Conservation (phyloP, 2,888 invertebrate genomes). For the Axea sp. region DNA sequence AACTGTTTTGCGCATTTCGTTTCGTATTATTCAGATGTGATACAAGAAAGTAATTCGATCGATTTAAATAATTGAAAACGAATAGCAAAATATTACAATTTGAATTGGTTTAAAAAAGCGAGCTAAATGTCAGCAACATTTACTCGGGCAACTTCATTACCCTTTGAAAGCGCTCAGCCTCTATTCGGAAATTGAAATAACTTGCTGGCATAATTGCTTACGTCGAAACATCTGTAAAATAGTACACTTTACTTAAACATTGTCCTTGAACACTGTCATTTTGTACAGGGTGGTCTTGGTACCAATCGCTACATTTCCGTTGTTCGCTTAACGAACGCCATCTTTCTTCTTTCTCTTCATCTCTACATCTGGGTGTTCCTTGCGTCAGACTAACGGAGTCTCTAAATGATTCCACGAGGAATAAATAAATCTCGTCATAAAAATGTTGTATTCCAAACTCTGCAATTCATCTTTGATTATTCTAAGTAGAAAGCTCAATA, state of each 20-base stretch:
- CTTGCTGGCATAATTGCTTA: constrained; percentile 34
- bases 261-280: constrained; percentile 46
- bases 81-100: no score
- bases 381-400: constrained; percentile 50
- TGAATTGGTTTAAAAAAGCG: no score
- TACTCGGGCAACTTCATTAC: no score
- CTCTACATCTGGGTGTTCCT: constrained; percentile 47
- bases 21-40: no score
- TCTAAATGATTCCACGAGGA: constrained; percentile 21
- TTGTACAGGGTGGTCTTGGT: constrained; percentile 53
- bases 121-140: no score
- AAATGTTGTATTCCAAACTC: constrained; percentile 5
- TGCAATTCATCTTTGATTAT: not conserved
- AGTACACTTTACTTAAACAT: constrained; percentile 35
- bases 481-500: constrained; percentile 10
- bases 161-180: constrained; percentile 15
- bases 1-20: no score
- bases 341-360: constrained; percentile 21
- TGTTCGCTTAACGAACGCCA: constrained; percentile 35
- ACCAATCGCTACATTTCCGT: constrained; percentile 21
- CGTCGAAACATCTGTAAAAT: constrained; percentile 47
- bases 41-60: no score
- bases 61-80: no score
- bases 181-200: constrained; percentile 45
- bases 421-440: constrained; percentile 35